These are phyloP conservation scores for Miichthys miiuy DNA, from an alignment of 2,797 vertebrate genomes.

Conservation along the genomic window DNA sequence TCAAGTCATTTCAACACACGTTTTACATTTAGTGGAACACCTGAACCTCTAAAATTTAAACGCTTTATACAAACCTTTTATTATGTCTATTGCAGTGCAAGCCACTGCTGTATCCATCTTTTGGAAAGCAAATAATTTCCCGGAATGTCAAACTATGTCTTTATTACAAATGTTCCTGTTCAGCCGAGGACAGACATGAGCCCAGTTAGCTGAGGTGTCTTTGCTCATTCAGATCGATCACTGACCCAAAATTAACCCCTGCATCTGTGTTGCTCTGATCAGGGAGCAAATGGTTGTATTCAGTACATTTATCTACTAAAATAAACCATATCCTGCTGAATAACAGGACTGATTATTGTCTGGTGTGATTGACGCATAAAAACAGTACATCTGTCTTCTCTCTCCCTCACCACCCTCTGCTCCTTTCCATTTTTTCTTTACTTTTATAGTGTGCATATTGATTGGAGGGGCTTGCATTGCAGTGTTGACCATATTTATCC, in stretches of 20 bases:
- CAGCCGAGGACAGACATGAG: not conserved
- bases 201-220: not conserved
- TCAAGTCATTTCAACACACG: not conserved
- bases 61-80: constrained; percentile 4
- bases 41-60: constrained; percentile 1
- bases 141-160: not conserved
- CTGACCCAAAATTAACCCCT: not conserved
- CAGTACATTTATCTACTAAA: not conserved
- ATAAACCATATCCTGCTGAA: constrained; percentile 2
- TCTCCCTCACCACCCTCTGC: not conserved
- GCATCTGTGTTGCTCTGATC: not conserved
- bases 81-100: not conserved
- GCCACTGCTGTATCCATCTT: not conserved
- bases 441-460: constrained; percentile 38
- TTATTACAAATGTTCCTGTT: not conserved
- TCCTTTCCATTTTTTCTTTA: not conserved
- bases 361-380: not conserved
- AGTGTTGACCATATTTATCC: constrained; percentile 76
- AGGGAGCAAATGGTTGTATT: not conserved
- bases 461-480: constrained; percentile 47
- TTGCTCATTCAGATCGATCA: not conserved
- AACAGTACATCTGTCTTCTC: constrained; percentile 3
- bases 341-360: not conserved
- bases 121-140: not conserved
- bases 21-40: constrained; percentile 7